phyloP scores from a whole-genome alignment of 35 echinoderm and acorn worm genomes.

The Ptychodera flava region DNA sequence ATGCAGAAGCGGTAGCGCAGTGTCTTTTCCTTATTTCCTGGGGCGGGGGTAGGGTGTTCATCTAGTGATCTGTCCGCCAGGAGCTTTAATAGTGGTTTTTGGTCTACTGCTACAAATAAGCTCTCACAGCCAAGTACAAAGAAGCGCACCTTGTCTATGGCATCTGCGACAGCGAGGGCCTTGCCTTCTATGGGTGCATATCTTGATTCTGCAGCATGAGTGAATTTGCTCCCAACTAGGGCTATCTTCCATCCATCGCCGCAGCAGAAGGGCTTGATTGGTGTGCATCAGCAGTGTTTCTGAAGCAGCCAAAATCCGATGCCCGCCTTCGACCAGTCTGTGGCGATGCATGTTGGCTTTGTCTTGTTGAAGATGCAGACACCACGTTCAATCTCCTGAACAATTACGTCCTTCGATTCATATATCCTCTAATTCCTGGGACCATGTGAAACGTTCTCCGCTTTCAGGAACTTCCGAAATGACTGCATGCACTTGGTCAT shows the following conservation, averaged over 20 bases:
- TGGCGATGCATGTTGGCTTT: conserved; percentile 24
- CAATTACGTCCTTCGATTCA: conserved; percentile 27
- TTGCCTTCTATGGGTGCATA: no score
- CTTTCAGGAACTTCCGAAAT: conserved; percentile 11
- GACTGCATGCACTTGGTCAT: conserved; percentile 11
- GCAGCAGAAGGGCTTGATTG: conserved; percentile 27
- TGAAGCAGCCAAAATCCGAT: no score
- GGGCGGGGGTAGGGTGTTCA: conserved; percentile 46
- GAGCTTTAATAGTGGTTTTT: conserved; percentile 50
- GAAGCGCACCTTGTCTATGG: no score
- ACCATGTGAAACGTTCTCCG: conserved; percentile 13
- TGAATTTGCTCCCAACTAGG: conserved; percentile 33
- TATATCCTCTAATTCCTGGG: conserved; percentile 9
- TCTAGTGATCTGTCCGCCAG: conserved; percentile 32
- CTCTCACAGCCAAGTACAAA: conserved; percentile 50
- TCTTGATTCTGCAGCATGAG: conserved; percentile 18
- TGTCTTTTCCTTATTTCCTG: conserved; percentile 49
- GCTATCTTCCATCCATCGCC: no score
- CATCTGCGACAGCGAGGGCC: no score
- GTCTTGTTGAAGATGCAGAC: conserved; percentile 31
- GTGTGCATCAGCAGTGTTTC: conserved; percentile 25
- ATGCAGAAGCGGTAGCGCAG: conserved; percentile 44
- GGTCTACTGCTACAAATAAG: conserved; percentile 44
- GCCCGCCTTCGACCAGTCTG: no score
- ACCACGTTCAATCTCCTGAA: conserved; percentile 14